These are phyloP conservation scores for Potamarius usumacintae DNA, from an alignment of 2,113 vertebrate genomes.

Conservation along the genomic window DNA sequence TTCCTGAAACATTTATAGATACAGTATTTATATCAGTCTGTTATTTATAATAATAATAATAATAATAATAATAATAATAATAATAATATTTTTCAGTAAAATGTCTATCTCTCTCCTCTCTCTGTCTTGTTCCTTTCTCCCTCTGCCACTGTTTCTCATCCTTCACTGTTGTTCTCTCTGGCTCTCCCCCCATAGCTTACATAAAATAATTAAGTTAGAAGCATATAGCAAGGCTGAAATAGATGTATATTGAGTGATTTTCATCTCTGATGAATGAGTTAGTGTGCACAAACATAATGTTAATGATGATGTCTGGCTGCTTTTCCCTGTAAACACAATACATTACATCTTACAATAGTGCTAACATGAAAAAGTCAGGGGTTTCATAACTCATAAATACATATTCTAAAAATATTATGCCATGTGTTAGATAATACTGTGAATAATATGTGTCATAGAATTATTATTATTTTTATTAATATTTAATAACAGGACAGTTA, in stretches of 20 bases:
- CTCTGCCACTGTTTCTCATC: background rate
- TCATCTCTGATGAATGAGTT: background rate
- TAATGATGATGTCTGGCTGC: conserved; percentile 6
- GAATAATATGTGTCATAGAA: too few relatives aligned
- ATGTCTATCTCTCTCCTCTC: background rate
- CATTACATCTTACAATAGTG: background rate
- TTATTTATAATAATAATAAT: background rate
- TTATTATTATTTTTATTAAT: background rate
- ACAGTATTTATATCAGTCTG: background rate
- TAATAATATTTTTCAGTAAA: background rate
- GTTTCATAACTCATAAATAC: background rate
- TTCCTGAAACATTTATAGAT: background rate
- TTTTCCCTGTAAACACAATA: background rate
- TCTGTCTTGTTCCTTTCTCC: background rate
- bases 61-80: background rate
- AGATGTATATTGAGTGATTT: background rate
- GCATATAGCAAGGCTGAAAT: background rate
- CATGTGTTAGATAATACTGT: background rate
- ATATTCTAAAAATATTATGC: background rate
- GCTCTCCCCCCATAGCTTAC: background rate
- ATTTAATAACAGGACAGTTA: background rate
- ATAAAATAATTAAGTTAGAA: conserved; percentile 12
- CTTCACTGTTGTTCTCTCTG: conserved; percentile 4
- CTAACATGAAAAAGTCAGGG: too few relatives aligned
- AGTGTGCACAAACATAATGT: conserved; percentile 1